phyloP scores from a whole-genome alignment of 2,797 vertebrate genomes.

The Lutjanus argentimaculatus region DNA sequence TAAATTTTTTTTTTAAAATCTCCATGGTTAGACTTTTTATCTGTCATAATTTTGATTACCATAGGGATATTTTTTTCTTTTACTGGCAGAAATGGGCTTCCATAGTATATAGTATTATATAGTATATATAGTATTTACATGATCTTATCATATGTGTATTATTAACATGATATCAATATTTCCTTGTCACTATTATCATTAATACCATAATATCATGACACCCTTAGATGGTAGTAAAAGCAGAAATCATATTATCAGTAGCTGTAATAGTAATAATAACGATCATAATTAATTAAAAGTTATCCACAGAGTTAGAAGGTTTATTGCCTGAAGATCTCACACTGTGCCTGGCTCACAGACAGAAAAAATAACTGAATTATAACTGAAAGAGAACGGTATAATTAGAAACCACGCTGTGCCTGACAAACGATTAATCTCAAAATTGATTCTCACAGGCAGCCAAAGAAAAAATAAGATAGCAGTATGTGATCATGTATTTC shows the following conservation, averaged over 20 bases:
- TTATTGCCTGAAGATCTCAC: neutral
- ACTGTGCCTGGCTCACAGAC: neutral
- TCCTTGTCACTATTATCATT: no score
- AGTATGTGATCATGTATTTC: neutral
- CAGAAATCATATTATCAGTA: neutral
- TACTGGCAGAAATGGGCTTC: no score
- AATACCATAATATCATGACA: no score
- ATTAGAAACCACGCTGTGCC: neutral
- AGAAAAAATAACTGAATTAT: neutral
- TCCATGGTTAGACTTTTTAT: no score
- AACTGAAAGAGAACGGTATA: neutral
- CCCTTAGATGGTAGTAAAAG: no score
- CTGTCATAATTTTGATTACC: no score
- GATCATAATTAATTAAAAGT: neutral
- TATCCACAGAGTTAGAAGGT: neutral
- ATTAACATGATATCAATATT: no score
- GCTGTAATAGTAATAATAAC: constrained; percentile 1
- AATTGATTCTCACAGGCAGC: neutral
- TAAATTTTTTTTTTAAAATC: no score
- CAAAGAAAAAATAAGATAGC: neutral
- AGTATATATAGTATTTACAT: no score
- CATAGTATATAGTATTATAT: no score
- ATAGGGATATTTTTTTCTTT: no score
- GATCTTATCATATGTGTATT: no score
- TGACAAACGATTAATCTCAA: neutral